These are phyloP conservation scores for Ornithoptera alexandrae DNA, from an alignment of 2,888 invertebrate genomes.

Conservation along the genomic window DNA sequence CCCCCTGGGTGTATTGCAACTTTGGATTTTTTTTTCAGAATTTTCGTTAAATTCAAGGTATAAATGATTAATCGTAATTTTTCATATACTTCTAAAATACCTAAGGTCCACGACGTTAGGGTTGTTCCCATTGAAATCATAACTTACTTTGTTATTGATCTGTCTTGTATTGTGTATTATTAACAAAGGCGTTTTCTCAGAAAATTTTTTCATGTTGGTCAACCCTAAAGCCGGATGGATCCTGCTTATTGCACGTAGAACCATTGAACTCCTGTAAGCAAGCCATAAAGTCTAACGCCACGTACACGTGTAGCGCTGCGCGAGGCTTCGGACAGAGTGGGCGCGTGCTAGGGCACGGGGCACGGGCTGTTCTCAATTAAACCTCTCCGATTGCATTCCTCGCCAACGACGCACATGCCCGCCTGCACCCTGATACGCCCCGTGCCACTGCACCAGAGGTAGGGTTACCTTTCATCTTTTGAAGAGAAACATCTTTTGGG, in stretches of 20 bases:
- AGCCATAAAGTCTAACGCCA: conserved; percentile 8
- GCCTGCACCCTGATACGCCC: not conserved
- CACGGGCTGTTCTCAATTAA: conserved; percentile 15
- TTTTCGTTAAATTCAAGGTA: no score
- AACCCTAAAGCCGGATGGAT: conserved; percentile 9
- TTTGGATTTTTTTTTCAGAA: no score
- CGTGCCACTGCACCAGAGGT: not conserved
- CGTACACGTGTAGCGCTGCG: conserved; percentile 7
- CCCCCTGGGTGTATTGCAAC: no score
- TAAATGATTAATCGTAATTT: no score
- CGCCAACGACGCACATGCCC: not conserved
- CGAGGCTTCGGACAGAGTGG: conserved; percentile 13
- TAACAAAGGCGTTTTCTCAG: no score
- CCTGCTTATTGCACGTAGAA: conserved; percentile 15
- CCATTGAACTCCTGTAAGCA: not conserved
- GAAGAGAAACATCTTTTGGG: no score
- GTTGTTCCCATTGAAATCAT: no score
- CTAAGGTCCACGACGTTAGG: no score
- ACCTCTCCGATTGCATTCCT: conserved; percentile 15
- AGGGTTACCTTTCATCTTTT: not conserved
- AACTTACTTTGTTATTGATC: no score
- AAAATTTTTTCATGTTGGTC: not conserved
- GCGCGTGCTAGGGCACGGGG: no score
- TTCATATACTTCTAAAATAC: no score
- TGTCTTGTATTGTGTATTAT: no score